Conservation (phyloP, 2,888 invertebrate species). For the Drosophila niveifrons region DNA sequence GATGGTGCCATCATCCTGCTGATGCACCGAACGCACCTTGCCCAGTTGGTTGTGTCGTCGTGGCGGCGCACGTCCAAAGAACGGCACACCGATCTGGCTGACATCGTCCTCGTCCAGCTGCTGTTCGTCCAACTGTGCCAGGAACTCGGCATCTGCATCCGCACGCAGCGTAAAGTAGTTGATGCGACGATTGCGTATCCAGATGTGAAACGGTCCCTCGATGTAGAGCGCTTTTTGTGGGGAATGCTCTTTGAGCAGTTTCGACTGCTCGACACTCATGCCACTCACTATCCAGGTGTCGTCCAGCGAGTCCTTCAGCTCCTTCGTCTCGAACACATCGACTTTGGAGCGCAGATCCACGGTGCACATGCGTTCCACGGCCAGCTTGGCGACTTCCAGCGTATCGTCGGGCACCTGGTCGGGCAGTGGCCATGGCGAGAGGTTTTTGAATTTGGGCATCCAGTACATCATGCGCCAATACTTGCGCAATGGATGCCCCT, state of each 20-base stretch:
- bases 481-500: conserved; percentile 90
- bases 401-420: conserved; percentile 91
- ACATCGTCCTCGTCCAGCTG: conserved; percentile 90
- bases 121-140: conserved; percentile 82
- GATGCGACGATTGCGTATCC: conserved; percentile 90
- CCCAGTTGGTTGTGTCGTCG: conserved; percentile 85
- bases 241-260: conserved; percentile 89
- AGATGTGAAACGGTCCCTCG: conserved; percentile 93
- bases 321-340: conserved; percentile 88
- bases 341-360: conserved; percentile 91
- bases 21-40: conserved; percentile 91
- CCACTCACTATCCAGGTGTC: conserved; percentile 97
- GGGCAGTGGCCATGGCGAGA: conserved; percentile 94
- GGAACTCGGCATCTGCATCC: conserved; percentile 87
- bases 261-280: conserved; percentile 91
- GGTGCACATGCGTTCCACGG: conserved; percentile 93
- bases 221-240: conserved; percentile 90
- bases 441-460: conserved; percentile 97
- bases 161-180: conserved; percentile 94
- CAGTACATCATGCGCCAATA: conserved; percentile 94
- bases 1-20: conserved; percentile 96
- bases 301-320: conserved; percentile 91
- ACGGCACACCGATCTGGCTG: conserved; percentile 88
- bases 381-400: conserved; percentile 92
- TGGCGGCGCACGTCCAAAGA: conserved; percentile 85